Evolutionary conservation across 1,140 invertebrate genomes (phyloP), one percentile per base, ranked within the genome.

Genomic region (Charaxes varanes): DNA sequence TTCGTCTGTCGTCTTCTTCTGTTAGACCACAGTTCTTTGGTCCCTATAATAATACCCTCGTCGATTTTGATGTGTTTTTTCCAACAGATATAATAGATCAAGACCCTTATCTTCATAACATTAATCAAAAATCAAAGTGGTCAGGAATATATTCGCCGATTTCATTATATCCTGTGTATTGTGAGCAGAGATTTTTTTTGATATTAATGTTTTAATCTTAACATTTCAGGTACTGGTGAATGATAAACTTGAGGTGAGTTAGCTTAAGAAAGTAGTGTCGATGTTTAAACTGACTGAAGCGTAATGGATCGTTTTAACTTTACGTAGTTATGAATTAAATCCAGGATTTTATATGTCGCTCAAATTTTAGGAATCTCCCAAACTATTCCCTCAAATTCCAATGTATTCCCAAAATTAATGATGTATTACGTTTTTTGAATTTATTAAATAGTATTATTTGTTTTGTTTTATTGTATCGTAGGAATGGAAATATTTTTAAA

Each of bases 311-410:
- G 42, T 37, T 35, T 40, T 6, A 40, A 36, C 33, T 41, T 37
- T 24, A 7, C 35, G 34, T 41, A 17, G 27, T 30, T 47, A 53
- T 45, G 22, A 53, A 48, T 45, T 52, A 30, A 48, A 47, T 43
- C 50, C 44, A 32, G 19, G 41, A 45, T 48, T 56, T 48, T 56
- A 44, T 53, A 48, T 31, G 38, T 45, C 49, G 53, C 53, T 56
- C 53, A 56, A 56, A 56, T 53, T 37, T 44, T 44, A 41, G 17
- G 49, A 52, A 56, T 56, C 48, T 56, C 53, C 42, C 28, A 26
- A 41, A 38, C 31, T 35, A 27, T 26, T 44, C 35, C 47, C 41
- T 28, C 8, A 18, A 43, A 43, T 43, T 43, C 41, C 32, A 43
- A 30, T 30, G 40, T 33, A 26, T 24, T 30, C 11, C 10, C 28